Conservation (phyloP, 1,140 invertebrate species). For the Cydia fagiglandana region DNA sequence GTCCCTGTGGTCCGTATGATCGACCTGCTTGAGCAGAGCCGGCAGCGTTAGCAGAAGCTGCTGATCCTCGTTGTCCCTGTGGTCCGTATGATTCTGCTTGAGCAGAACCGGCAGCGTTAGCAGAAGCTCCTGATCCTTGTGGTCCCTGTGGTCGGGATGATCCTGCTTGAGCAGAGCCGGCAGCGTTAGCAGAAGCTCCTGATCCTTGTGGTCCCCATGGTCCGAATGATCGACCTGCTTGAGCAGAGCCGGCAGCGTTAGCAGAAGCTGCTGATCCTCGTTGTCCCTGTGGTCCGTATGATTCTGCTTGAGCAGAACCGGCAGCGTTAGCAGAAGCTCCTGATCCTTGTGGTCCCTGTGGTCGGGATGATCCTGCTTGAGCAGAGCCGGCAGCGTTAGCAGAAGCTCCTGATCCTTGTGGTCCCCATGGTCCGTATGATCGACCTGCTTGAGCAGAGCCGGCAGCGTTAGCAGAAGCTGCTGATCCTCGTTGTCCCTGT, state of each 20-base stretch:
- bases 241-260: too few relatives aligned
- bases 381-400: conserved; percentile 1
- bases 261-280: too few relatives aligned
- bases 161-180: too few relatives aligned
- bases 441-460: neutral
- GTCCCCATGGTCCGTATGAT: neutral
- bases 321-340: too few relatives aligned
- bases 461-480: neutral
- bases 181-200: too few relatives aligned
- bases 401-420: conserved; percentile 1
- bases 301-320: neutral
- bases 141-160: too few relatives aligned
- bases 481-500: conserved; percentile 32
- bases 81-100: conserved; percentile 6
- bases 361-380: conserved; percentile 26
- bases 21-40: neutral
- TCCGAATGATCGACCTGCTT: too few relatives aligned
- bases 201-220: too few relatives aligned
- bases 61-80: neutral
- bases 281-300: too few relatives aligned
- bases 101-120: neutral
- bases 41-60: neutral
- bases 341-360: conserved; percentile 12
- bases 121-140: too few relatives aligned
- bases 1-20: conserved; percentile 1